Percentiles rank a stretch among this genome's conserved stretches.
Evolutionary conservation across 2,797 vertebrate genomes (phyloP).

Genomic region (Sebastes minor): DNA sequence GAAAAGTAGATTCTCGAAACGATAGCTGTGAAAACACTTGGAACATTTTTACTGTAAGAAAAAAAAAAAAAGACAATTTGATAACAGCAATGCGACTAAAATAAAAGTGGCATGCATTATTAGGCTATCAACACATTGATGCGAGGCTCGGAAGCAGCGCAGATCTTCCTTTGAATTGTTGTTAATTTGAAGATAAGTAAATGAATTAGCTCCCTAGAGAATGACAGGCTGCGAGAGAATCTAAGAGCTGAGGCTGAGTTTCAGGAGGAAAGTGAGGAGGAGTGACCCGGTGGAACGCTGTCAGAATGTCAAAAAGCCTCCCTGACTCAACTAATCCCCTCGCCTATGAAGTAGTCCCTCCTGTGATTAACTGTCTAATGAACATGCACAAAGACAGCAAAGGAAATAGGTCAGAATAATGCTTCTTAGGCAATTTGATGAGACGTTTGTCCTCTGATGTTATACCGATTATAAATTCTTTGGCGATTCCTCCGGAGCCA

Average conservation of each 20-base stretch:
- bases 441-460: constrained; percentile 65
- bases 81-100: constrained; percentile 15
- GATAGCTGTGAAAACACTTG: constrained; percentile 64
- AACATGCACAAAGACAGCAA: constrained; percentile 66
- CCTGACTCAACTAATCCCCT: constrained; percentile 71
- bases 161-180: constrained; percentile 27
- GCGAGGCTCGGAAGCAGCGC: neutral
- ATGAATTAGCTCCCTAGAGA: constrained; percentile 45
- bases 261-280: constrained; percentile 49
- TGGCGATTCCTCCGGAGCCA: constrained; percentile 44
- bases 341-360: constrained; percentile 57
- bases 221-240: constrained; percentile 24
- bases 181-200: constrained; percentile 62
- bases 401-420: constrained; percentile 71
- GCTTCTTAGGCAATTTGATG: constrained; percentile 70
- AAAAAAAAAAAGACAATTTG: constrained; percentile 19
- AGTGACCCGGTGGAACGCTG: constrained; percentile 62
- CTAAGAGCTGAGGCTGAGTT: constrained; percentile 22
- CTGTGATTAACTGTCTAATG: constrained; percentile 74
- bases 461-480: constrained; percentile 54
- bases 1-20: constrained; percentile 42
- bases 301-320: constrained; percentile 75
- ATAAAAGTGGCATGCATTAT: constrained; percentile 13
- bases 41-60: constrained; percentile 23
- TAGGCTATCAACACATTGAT: constrained; percentile 13